phyloP scores from a whole-genome alignment of 2,888 invertebrate genomes.

The Polydrusus tereticollis region DNA sequence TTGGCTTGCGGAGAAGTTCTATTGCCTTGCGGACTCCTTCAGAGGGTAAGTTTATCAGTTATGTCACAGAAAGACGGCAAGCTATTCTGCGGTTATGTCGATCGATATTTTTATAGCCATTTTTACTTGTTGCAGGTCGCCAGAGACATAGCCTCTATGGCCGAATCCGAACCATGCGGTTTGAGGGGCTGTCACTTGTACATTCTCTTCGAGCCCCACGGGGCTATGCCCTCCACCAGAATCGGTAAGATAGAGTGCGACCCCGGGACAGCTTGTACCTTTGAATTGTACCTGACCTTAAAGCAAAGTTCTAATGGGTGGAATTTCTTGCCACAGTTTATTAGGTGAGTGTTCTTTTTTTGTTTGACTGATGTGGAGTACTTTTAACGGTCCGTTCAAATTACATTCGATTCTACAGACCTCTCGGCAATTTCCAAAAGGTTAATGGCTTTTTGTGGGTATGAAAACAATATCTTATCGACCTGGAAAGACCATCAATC shows the following conservation, averaged over 20 bases:
- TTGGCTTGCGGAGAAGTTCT: constrained; percentile 88
- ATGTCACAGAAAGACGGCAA: neutral
- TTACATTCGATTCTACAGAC: neutral
- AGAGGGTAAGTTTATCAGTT: constrained; percentile 68
- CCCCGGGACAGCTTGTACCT: constrained; percentile 87
- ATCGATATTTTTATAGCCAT: no score
- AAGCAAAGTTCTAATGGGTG: constrained; percentile 88
- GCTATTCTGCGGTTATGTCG: no score
- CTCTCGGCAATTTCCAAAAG: constrained; percentile 1
- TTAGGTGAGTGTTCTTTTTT: constrained; percentile 72
- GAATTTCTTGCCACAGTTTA: constrained; percentile 89
- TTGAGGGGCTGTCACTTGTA: constrained; percentile 88
- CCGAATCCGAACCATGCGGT: constrained; percentile 92
- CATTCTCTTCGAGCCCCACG: constrained; percentile 79
- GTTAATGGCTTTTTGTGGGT: constrained; percentile 6
- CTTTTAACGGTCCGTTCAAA: neutral
- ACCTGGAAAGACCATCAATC: constrained; percentile 25
- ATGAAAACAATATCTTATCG: constrained; percentile 32
- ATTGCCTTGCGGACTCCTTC: constrained; percentile 85
- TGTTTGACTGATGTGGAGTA: no score
- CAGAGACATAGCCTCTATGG: constrained; percentile 83
- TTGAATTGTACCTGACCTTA: constrained; percentile 88
- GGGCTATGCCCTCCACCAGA: constrained; percentile 67
- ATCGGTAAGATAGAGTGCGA: constrained; percentile 88
- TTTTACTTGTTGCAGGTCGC: constrained; percentile 70